Conservation (phyloP, 2,797 vertebrate species). For the Myotis myotis region DNA sequence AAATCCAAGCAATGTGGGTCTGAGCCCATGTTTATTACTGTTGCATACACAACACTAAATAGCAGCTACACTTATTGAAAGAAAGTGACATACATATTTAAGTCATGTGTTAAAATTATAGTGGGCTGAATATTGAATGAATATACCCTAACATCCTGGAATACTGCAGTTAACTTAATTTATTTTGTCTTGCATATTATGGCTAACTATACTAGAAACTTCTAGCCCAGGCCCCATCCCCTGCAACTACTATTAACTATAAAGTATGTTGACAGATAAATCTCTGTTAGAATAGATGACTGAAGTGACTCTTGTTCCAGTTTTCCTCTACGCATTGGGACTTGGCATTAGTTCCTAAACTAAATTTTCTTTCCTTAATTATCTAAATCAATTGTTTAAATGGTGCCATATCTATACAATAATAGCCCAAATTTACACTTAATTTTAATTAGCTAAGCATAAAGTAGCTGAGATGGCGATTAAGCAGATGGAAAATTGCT, state of each 20-base stretch:
- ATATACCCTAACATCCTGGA: background rate
- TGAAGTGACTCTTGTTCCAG: background rate
- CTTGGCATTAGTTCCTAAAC: conserved; percentile 7
- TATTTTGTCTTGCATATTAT: background rate
- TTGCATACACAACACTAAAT: background rate
- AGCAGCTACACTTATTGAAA: background rate
- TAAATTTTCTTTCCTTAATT: conserved; percentile 69
- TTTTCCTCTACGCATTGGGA: background rate
- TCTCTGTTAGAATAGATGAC: background rate
- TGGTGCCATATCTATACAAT: conserved; percentile 12
- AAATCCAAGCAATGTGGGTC: background rate
- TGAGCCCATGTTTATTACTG: background rate
- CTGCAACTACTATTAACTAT: background rate
- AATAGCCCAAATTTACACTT: conserved; percentile 48
- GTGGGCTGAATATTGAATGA: background rate
- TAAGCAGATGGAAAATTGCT: conserved; percentile 66
- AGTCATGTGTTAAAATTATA: background rate
- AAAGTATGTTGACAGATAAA: background rate
- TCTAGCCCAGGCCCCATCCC: rapidly evolving
- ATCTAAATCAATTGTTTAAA: conserved; percentile 61
- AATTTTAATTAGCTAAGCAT: conserved; percentile 70
- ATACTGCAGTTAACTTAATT: background rate
- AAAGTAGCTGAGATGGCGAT: conserved; percentile 37
- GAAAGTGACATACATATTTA: background rate
- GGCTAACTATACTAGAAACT: background rate